Base-by-base conservation (phyloP, 2,113 vertebrate genomes). In the Marmota flaviventris region DNA sequence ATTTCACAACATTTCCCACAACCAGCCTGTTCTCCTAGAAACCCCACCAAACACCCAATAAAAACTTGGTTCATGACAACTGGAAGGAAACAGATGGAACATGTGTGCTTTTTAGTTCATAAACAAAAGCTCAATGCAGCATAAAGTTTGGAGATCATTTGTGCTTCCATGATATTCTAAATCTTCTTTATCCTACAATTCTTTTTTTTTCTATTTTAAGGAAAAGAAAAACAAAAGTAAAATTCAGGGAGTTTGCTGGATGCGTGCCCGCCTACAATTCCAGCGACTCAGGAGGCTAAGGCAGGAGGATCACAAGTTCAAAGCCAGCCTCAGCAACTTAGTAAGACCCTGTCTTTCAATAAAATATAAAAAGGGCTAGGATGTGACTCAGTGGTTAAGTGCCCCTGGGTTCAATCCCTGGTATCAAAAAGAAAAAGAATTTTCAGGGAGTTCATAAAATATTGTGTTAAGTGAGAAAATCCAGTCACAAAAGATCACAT, bases 221-320 rank as follows among this genome's bases (percentile, higher is more conserved):
- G 39, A 96, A 87, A 93, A 39, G 9, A 11, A 96, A 11, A 96
- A 89, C 37, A 24, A 93, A 97, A 96, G 82, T 42, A 89, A 94
- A 95, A 84, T n/a, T 96, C 27, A 79, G 25, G 42, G 22, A 78
- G 6, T 29, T 94, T 94, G 70, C 20, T 58, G 0, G 20, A 17
- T 17, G 18, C 4, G 20, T 51, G 20, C 56, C 5, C 1, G 0
- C 20, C 56, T 24, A 58, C 22, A 58, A 58, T 24, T 22, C 56
- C 20, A 58, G 56, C 20, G 5, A 58, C 56, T 58, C 20, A 8
- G 56, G 56, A 58, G 56, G 20, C 56, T 22, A 17, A 58, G 56
- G 56, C 56, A 58, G 56, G 17, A 56, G 56, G 18, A 58, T 58
- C 56, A 22, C 56, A 58, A 58, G 56, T 58, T 58, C 56, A 24